Percentiles rank a stretch among this genome's conserved stretches.
Evolutionary conservation across 2,797 vertebrate species (phyloP).

Genomic region (Melanotaenia parkinsoni): DNA sequence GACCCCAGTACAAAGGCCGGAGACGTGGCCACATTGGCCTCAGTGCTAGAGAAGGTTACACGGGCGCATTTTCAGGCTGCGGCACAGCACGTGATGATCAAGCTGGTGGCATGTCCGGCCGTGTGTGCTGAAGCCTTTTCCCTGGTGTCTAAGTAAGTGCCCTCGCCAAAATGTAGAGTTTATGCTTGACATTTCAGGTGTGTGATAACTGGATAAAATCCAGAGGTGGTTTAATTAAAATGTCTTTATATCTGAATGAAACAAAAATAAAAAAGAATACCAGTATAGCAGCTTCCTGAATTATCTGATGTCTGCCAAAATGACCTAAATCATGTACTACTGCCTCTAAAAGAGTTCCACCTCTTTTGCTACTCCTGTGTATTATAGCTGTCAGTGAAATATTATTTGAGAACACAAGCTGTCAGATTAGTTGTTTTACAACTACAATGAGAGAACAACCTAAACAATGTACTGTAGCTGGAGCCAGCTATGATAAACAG

Average conservation of each 20-base stretch:
- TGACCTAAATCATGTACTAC: background rate
- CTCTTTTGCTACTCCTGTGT: background rate
- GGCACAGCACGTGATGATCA: constrained; percentile 91
- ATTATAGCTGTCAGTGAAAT: background rate
- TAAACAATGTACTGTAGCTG: background rate
- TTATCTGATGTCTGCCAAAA: background rate
- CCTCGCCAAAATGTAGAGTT: background rate
- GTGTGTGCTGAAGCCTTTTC: constrained; percentile 96
- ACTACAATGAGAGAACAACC: background rate
- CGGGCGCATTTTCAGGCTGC: constrained; percentile 92
- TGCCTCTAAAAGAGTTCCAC: background rate
- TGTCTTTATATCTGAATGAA: background rate
- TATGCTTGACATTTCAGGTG: constrained; percentile 14
- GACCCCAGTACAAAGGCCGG: constrained; percentile 90
- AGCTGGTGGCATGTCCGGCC: constrained; percentile 92
- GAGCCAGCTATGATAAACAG: background rate
- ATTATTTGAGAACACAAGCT: constrained; percentile 1
- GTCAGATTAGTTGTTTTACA: background rate
- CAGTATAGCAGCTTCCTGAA: background rate
- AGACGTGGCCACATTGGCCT: constrained; percentile 89
- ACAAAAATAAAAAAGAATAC: background rate
- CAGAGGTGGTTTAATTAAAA: constrained; percentile 1
- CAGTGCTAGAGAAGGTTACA: constrained; percentile 93
- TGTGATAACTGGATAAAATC: constrained; percentile 7
- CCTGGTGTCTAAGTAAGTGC: constrained; percentile 94